These are phyloP conservation scores for Rissa tridactyla DNA, from an alignment of 2,113 vertebrate species.

Conservation along the genomic window DNA sequence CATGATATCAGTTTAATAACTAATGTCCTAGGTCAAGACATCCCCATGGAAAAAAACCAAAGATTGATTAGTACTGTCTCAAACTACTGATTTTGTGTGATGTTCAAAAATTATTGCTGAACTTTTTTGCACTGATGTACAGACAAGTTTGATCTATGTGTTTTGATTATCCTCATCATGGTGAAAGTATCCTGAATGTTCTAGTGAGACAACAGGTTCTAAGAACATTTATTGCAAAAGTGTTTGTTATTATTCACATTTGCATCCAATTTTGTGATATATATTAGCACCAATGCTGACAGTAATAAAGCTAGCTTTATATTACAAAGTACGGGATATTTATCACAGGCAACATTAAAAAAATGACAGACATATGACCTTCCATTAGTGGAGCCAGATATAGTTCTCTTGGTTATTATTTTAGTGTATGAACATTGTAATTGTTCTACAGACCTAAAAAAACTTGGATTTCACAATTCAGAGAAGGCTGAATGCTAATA, in stretches of 20 bases:
- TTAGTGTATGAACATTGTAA: background rate
- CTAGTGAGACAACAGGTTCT: background rate
- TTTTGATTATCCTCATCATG: background rate
- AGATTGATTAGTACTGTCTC: background rate
- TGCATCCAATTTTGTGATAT: background rate
- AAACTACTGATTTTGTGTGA: background rate
- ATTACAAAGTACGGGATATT: background rate
- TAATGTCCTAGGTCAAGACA: background rate
- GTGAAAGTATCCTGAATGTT: background rate
- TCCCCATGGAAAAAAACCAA: rapidly evolving
- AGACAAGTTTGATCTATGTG: background rate
- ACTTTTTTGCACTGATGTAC: background rate
- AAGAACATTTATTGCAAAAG: background rate
- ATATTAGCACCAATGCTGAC: background rate
- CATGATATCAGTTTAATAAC: background rate
- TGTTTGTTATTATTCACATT: background rate
- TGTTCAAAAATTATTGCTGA: background rate
- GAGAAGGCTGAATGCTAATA: background rate
- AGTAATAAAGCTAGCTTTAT: background rate
- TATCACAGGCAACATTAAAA: background rate
- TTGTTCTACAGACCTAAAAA: background rate
- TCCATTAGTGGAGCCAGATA: background rate
- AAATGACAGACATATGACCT: background rate
- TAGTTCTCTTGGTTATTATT: background rate
- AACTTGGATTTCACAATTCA: background rate